These are phyloP conservation scores for Trachythela sp. DNA, from an alignment of 64 coral and sea anemone species.

Conservation along the genomic window DNA sequence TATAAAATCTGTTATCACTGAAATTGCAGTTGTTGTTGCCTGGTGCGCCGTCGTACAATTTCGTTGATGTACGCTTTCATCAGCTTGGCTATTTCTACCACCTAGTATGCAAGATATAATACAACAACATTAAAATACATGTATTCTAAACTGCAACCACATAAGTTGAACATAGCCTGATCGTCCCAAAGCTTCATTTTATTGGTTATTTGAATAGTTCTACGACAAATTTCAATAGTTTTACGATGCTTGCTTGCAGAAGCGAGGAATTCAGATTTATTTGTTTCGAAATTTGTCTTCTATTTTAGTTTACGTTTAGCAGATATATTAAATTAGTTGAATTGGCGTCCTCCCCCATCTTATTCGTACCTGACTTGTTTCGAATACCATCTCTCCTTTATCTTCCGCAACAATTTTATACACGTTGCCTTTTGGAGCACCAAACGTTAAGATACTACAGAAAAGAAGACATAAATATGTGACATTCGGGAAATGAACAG, in stretches of 20 bases:
- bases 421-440: constrained; percentile 79
- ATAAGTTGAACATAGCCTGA: too few relatives aligned
- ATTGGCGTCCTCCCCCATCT: not conserved
- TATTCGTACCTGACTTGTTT: constrained; percentile 74
- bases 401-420: constrained; percentile 93
- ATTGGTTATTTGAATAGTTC: too few relatives aligned
- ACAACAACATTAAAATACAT: too few relatives aligned
- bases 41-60: constrained; percentile 71
- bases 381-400: constrained; percentile 76
- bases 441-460: constrained; percentile 95
- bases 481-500: not conserved
- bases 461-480: constrained; percentile 6
- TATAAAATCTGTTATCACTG: not conserved
- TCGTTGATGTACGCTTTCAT: constrained; percentile 99
- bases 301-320: too few relatives aligned
- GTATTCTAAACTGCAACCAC: too few relatives aligned
- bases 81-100: constrained; percentile 91
- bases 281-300: too few relatives aligned
- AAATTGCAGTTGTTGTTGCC: not conserved
- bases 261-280: too few relatives aligned
- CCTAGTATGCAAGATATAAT: too few relatives aligned
- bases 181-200: too few relatives aligned
- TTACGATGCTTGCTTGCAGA: too few relatives aligned
- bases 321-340: too few relatives aligned
- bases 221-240: too few relatives aligned